Evolutionary conservation across 2,797 vertebrate genomes (phyloP), one percentile per base, ranked within the genome.

Genomic region (Fringilla coelebs): DNA sequence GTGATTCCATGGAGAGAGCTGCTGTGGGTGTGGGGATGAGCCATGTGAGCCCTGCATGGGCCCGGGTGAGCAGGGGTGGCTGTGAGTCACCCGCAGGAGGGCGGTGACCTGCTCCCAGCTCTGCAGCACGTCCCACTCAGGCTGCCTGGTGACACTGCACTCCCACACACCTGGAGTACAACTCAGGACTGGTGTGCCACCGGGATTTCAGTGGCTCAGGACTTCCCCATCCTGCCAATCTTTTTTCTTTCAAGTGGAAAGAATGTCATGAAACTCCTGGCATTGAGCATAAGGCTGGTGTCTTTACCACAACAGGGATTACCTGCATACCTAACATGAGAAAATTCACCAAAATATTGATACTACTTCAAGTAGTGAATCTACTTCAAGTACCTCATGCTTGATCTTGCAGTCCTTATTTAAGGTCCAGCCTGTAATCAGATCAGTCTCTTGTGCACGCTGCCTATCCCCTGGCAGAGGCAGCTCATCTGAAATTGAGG

Each of bases 51-150:
- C 46, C 46, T 5, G 46, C 17, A 2, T 6, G 46, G 43, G 52
- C 57, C 25, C 3, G 60, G 57, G 5, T 4, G 67, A 24, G 9
- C 26, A 54, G 62, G 1, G 2, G 0, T 3, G 67, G 41, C 46
- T 48, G 29, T 7, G 41, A 28, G 36, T 31, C 76, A n/a, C 4
- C 48, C 9, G 18, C 67, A 67, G 60, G 17, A 62, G 43, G 25
- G 4, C 18, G 78, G 36, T 34, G 46, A 36, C 31, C 51, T 26
- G 21, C 82, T 18, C 41, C 34, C 32, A 1, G 57, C 17, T 71
- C 78, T 14, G 48, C 41, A 41, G 58, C 46, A 17, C 29, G 2
- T 17, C 63, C 54, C 82, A 17, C 20, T 17, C 65, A 17, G 41
- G 24, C n/a, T 38, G 46, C 26, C 19, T 6, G 41, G 6, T 14